phyloP scores from a whole-genome alignment of 2,113 vertebrate species.

The Toxostoma redivivum region DNA sequence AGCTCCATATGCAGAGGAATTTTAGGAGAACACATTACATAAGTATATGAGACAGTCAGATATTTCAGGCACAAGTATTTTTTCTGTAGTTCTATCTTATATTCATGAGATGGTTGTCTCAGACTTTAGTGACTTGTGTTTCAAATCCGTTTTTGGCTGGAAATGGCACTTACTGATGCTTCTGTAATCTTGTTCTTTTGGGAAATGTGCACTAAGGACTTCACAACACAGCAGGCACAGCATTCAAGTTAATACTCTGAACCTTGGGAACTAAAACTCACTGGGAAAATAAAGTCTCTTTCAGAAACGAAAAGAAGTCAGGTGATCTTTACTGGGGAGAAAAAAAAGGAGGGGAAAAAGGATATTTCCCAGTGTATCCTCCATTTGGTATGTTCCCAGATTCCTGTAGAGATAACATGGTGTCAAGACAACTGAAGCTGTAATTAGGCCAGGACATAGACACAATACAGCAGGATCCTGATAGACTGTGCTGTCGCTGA shows the following conservation, averaged over 20 bases:
- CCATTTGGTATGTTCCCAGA: constrained; percentile 23
- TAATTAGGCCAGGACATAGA: constrained; percentile 5
- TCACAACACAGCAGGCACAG: not conserved
- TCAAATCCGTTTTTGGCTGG: constrained; percentile 16
- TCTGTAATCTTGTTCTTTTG: not conserved
- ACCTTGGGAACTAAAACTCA: not conserved
- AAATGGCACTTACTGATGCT: constrained; percentile 3
- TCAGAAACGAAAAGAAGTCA: not conserved
- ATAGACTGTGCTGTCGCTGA: not conserved
- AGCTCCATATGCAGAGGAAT: not conserved
- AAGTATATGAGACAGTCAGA: constrained; percentile 17
- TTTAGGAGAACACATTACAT: constrained; percentile 18
- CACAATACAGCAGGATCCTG: not conserved
- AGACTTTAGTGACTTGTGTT: not conserved
- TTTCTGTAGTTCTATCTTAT: constrained; percentile 26
- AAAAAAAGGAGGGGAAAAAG: accelerated
- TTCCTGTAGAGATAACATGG: constrained; percentile 19
- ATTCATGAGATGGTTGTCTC: constrained; percentile 11
- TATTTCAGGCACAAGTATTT: constrained; percentile 17
- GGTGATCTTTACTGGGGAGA: not conserved
- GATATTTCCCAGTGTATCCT: not conserved
- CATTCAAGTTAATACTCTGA: constrained; percentile 8
- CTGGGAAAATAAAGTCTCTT: not conserved
- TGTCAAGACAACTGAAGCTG: constrained; percentile 6
- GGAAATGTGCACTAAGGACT: not conserved